Conservation (phyloP, 2,113 vertebrate genomes). For the Hyaena hyaena region DNA sequence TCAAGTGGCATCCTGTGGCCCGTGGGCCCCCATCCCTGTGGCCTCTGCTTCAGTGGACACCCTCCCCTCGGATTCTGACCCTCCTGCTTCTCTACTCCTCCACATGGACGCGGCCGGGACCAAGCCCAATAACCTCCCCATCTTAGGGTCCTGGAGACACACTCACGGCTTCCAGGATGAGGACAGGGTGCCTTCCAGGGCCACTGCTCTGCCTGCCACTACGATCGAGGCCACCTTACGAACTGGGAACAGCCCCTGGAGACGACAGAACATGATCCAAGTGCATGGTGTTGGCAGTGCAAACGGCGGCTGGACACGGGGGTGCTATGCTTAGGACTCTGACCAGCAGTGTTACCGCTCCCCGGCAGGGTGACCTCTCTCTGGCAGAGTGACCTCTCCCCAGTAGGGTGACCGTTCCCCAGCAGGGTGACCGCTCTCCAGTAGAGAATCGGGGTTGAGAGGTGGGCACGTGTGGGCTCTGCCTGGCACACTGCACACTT, state of each 20-base stretch:
- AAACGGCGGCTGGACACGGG: accelerated
- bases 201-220: not conserved
- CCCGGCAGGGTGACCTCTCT: no score
- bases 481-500: not conserved
- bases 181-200: not conserved
- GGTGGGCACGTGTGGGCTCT: accelerated
- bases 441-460: not conserved
- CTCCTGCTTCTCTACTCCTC: not conserved
- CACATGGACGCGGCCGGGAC: not conserved
- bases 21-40: not conserved
- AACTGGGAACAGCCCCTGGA: no score
- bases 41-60: not conserved
- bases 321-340: accelerated
- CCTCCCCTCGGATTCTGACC: no score
- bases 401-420: no score
- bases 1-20: no score
- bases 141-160: not conserved
- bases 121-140: accelerated
- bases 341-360: accelerated
- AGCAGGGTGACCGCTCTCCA: no score
- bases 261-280: not conserved
- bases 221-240: accelerated
- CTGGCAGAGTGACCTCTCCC: no score
- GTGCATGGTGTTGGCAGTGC: accelerated
- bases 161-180: not conserved